Percentiles rank a stretch among this genome's conserved stretches.
Conservation (phyloP, 2,113 vertebrate genomes). For the Philantomba maxwellii region DNA sequence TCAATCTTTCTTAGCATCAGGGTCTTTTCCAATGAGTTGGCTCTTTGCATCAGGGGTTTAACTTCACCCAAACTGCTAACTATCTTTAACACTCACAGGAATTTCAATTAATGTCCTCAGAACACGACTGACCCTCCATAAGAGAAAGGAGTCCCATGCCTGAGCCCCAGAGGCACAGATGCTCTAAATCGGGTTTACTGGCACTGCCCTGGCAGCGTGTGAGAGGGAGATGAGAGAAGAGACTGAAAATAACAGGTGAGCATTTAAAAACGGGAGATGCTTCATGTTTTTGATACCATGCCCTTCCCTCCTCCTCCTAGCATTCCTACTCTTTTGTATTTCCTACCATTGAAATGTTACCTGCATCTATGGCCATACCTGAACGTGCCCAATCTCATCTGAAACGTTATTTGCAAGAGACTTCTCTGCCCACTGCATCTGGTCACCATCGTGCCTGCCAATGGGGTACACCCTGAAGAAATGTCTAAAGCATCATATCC, state of each 20-base stretch:
- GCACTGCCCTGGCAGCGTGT: not conserved
- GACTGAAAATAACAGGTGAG: not conserved
- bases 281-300: not conserved
- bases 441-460: not conserved
- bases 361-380: not conserved
- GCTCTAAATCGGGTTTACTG: not conserved
- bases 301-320: not conserved
- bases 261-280: no score
- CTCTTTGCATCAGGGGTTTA: not conserved
- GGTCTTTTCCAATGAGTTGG: not conserved
- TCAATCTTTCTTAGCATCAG: not conserved
- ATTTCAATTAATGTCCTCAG: not conserved
- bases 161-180: not conserved
- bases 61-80: not conserved
- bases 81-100: not conserved
- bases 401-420: not conserved
- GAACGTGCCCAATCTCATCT: not conserved
- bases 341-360: not conserved
- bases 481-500: not conserved
- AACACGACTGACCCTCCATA: not conserved
- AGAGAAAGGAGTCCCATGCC: not conserved
- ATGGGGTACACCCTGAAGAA: not conserved
- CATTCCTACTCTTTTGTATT: not conserved
- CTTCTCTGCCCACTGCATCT: not conserved
- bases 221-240: not conserved